Evolutionary conservation across 2,888 invertebrate species (phyloP).

Genomic region (Sphaeridia pumilis): DNA sequence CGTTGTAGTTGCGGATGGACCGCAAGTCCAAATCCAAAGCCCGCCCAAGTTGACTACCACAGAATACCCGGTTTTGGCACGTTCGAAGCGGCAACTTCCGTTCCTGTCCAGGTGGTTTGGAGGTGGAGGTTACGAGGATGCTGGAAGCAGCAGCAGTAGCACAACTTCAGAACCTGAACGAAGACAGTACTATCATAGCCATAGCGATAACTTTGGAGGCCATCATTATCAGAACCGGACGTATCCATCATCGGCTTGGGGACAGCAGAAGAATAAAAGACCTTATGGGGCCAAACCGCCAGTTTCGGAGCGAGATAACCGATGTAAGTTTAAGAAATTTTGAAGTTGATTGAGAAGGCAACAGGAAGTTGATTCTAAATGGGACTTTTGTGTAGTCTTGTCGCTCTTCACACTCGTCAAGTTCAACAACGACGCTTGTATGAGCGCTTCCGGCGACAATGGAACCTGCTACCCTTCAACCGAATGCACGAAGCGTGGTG

Average conservation of each 20-base stretch:
- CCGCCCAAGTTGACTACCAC: not conserved
- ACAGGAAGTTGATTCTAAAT: too few relatives aligned
- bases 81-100: constrained; percentile 26
- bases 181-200: too few relatives aligned
- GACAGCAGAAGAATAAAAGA: not conserved
- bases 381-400: constrained; percentile 48
- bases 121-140: not conserved
- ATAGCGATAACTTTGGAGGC: too few relatives aligned
- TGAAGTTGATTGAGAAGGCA: not conserved
- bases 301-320: constrained; percentile 22
- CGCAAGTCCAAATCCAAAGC: constrained; percentile 1
- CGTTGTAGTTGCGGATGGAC: constrained; percentile 6
- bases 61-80: constrained; percentile 10
- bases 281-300: not conserved
- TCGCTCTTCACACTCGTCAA: constrained; percentile 68
- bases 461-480: constrained; percentile 19
- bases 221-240: not conserved
- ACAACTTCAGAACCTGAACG: not conserved
- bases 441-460: constrained; percentile 44
- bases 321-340: constrained; percentile 12
- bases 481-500: constrained; percentile 16
- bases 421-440: constrained; percentile 63
- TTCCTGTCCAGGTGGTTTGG: constrained; percentile 32
- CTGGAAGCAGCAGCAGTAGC: not conserved
- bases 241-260: not conserved